Evolutionary conservation across 2,113 vertebrate species (phyloP).

Genomic region (Neolamprologus tretocephalus): DNA sequence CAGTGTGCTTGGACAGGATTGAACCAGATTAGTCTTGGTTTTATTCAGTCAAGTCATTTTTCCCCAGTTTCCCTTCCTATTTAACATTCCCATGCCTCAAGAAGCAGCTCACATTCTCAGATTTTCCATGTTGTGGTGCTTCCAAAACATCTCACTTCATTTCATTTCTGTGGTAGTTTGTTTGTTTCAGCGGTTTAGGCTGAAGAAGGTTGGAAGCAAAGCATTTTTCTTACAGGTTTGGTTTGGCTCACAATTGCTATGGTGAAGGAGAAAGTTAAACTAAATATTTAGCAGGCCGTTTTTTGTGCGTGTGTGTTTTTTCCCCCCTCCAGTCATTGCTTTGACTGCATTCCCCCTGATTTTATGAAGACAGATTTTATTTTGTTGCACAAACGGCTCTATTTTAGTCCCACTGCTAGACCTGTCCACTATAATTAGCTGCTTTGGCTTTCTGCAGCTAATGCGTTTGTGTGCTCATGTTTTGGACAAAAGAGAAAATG

Average conservation of each 20-base stretch:
- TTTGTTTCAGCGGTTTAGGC: slow-evolving; percentile 13
- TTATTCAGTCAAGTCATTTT: neutral
- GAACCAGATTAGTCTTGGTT: neutral
- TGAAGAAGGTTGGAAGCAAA: neutral
- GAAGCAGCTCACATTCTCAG: neutral
- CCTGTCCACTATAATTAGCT: neutral
- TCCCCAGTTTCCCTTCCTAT: neutral
- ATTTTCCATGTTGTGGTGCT: slow-evolving; percentile 22
- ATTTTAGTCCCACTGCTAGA: neutral
- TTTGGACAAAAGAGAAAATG: neutral
- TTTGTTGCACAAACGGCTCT: neutral
- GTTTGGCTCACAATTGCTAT: slow-evolving; percentile 12
- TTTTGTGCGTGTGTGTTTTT: neutral
- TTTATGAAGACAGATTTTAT: neutral
- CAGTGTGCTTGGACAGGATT: neutral
- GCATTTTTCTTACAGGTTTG: slow-evolving; percentile 21
- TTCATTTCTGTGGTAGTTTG: neutral
- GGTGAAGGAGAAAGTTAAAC: slow-evolving; percentile 2
- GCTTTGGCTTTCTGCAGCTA: neutral
- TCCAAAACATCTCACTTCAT: neutral
- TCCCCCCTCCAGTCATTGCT: neutral
- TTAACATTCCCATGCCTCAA: neutral
- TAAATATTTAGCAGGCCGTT: slow-evolving; percentile 3
- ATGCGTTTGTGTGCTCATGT: neutral
- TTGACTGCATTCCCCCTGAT: neutral